A percentile compares a stretch with the other conserved stretches of the same genome.
These are phyloP conservation scores for Conops quadrifasciatus DNA, from an alignment of 2,888 invertebrate genomes.

Conservation along the genomic window DNA sequence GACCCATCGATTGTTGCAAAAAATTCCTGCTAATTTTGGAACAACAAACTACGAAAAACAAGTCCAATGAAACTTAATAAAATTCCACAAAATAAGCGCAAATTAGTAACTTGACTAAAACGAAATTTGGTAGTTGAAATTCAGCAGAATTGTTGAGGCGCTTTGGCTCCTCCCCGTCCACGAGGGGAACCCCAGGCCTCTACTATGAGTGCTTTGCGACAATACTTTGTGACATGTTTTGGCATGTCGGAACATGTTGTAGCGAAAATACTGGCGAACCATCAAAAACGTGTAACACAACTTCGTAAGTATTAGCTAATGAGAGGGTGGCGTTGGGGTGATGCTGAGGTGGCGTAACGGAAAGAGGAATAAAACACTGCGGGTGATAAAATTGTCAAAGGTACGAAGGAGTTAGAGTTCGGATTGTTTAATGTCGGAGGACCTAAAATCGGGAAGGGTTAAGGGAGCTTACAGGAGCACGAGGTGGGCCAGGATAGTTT, in stretches of 20 bases:
- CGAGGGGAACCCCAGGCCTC: neutral
- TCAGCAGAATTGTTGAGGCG: neutral
- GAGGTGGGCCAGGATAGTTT: no score
- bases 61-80: constrained; percentile 8
- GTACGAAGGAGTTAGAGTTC: no score
- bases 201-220: neutral
- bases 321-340: neutral
- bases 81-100: constrained; percentile 9
- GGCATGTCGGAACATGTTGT: constrained; percentile 27
- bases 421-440: no score
- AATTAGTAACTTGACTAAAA: neutral
- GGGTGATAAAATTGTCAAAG: no score
- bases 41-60: neutral
- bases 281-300: constrained; percentile 7
- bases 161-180: neutral
- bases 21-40: neutral
- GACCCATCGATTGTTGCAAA: neutral
- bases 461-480: neutral
- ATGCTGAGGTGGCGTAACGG: no score
- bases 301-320: neutral
- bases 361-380: no score
- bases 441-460: neutral
- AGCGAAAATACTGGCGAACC: constrained; percentile 15
- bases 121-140: constrained; percentile 4
- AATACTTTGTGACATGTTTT: constrained; percentile 18